Evolutionary conservation across 1,140 invertebrate species (phyloP).

Genomic region (Drosophila eugracilis): DNA sequence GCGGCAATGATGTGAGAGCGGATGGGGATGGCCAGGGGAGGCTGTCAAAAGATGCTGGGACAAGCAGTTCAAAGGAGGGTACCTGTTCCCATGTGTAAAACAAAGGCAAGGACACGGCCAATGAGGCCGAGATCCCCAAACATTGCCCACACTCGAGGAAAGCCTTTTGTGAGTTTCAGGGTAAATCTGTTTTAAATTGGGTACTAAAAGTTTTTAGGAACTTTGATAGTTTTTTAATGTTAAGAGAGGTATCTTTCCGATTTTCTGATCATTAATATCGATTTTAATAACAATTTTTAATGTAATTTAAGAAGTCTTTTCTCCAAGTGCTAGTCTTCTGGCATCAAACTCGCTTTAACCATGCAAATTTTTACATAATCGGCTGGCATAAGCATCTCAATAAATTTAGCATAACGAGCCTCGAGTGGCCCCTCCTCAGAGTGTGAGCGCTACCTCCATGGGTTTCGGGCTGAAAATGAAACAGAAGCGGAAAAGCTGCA

Average conservation of each 20-base stretch:
- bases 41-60: slow-evolving; percentile 6
- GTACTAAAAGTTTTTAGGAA: no score
- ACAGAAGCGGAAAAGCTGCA: slow-evolving; percentile 5
- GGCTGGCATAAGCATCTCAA: slow-evolving; percentile 68
- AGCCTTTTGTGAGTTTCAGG: neutral
- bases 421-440: neutral
- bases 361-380: slow-evolving; percentile 72
- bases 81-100: slow-evolving; percentile 51
- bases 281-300: neutral
- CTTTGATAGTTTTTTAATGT: no score
- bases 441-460: slow-evolving; percentile 10
- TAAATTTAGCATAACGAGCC: slow-evolving; percentile 74
- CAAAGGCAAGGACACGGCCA: slow-evolving; percentile 42
- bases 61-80: no score
- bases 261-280: neutral
- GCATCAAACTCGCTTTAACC: slow-evolving; percentile 47
- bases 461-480: slow-evolving; percentile 32
- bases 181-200: no score
- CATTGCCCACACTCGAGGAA: slow-evolving; percentile 1
- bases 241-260: no score
- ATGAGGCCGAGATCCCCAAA: slow-evolving; percentile 12
- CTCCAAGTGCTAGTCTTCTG: slow-evolving; percentile 12
- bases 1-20: slow-evolving; percentile 14
- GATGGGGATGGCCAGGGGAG: neutral
- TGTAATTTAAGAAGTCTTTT: neutral